Conservation (phyloP, 2,888 invertebrate genomes). For the Trachelus tabidus region DNA sequence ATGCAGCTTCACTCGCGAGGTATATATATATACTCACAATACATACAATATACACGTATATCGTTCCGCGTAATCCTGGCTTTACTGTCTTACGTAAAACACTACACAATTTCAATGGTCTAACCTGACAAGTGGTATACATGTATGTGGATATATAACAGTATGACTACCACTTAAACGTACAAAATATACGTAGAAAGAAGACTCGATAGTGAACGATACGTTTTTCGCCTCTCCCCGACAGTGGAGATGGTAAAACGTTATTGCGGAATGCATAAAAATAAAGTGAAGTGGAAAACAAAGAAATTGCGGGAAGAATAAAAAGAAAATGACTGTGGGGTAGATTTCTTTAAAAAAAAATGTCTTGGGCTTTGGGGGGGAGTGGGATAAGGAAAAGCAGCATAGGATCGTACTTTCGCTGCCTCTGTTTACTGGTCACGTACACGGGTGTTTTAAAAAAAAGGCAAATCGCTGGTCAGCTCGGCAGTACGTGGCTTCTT, state of each 20-base stretch:
- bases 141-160: background rate
- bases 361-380: background rate
- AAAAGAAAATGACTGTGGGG: background rate
- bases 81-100: constrained; percentile 43
- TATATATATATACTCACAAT: background rate
- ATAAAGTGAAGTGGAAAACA: background rate
- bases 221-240: background rate
- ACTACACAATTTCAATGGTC: background rate
- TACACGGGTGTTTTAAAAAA: background rate
- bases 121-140: background rate
- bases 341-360: background rate
- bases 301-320: background rate
- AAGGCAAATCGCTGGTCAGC: background rate
- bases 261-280: background rate
- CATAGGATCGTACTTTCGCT: background rate
- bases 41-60: background rate
- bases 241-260: background rate
- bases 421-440: background rate
- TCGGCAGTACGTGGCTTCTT: constrained; percentile 1
- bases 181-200: background rate
- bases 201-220: background rate
- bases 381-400: background rate
- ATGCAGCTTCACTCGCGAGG: background rate
- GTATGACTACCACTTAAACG: background rate
- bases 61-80: constrained; percentile 32